These are phyloP conservation scores for Clarias macrocephalus DNA, from an alignment of 2,113 vertebrate genomes.

Conservation along the genomic window DNA sequence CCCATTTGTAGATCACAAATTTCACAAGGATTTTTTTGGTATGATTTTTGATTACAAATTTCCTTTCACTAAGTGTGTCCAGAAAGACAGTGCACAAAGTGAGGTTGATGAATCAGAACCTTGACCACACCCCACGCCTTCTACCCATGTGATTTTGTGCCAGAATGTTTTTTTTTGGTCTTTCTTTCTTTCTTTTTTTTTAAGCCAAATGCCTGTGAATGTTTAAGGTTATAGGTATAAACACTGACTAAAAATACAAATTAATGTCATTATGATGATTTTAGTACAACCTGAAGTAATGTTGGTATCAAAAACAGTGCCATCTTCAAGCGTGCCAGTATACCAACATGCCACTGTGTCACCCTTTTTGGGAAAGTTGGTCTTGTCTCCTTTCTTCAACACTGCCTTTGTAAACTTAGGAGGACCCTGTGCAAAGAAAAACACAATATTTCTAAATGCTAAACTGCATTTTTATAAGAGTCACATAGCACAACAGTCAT, in stretches of 20 bases:
- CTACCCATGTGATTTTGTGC: background rate
- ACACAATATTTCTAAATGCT: background rate
- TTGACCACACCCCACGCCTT: background rate
- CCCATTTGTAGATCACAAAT: background rate
- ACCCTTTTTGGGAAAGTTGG: slow-evolving; percentile 93
- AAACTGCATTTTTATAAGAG: background rate
- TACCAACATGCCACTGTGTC: slow-evolving; percentile 97
- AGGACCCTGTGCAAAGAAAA: slow-evolving; percentile 76
- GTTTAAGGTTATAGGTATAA: background rate
- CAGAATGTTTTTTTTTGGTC: background rate
- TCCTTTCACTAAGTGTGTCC: background rate
- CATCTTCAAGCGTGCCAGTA: slow-evolving; percentile 88
- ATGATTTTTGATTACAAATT: background rate
- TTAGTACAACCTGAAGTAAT: slow-evolving; percentile 76
- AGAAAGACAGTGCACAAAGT: background rate
- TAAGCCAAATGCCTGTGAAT: background rate
- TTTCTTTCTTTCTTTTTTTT: background rate
- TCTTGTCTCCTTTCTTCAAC: slow-evolving; percentile 93
- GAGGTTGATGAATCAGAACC: background rate
- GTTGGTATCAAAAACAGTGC: slow-evolving; percentile 95
- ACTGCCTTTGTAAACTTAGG: slow-evolving; percentile 88
- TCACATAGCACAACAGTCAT: background rate
- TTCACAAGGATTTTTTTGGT: background rate
- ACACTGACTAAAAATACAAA: background rate
- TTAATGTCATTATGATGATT: background rate